Percentiles rank a stretch among this genome's conserved stretches.
Conservation (phyloP, 2,113 vertebrate species). For the Cottus gobio region DNA sequence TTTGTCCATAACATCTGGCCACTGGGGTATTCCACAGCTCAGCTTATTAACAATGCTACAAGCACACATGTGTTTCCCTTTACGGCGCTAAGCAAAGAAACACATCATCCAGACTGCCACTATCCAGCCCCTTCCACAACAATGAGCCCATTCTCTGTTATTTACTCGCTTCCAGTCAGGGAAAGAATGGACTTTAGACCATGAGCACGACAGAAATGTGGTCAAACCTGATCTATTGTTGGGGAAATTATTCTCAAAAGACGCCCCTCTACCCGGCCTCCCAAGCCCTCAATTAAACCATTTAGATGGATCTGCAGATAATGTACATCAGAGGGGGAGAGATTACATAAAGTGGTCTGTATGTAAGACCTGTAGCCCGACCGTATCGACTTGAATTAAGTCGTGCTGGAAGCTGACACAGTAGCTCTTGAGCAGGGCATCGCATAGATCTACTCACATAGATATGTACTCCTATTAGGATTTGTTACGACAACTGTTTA, state of each 20-base stretch:
- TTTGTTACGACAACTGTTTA: not conserved
- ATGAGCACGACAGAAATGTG: constrained; percentile 75
- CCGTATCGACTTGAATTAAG: constrained; percentile 19
- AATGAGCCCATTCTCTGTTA: constrained; percentile 82
- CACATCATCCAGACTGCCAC: constrained; percentile 82
- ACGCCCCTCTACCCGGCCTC: constrained; percentile 21
- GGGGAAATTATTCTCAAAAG: constrained; percentile 61
- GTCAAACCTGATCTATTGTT: constrained; percentile 78
- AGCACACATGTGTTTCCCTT: constrained; percentile 86
- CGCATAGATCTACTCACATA: not conserved
- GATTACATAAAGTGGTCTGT: constrained; percentile 29
- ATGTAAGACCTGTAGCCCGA: constrained; percentile 22
- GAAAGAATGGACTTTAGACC: constrained; percentile 77
- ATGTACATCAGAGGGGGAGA: constrained; percentile 42
- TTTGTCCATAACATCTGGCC: constrained; percentile 85
- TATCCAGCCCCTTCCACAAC: constrained; percentile 81
- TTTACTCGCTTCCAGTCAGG: constrained; percentile 75
- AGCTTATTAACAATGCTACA: constrained; percentile 85
- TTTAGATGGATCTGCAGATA: constrained; percentile 53
- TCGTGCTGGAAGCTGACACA: constrained; percentile 12
- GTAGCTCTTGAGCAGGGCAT: not conserved
- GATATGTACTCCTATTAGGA: not conserved
- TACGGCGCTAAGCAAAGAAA: constrained; percentile 76
- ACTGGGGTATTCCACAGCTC: constrained; percentile 75
- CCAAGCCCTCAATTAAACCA: constrained; percentile 56